Conservation (phyloP, 2,113 vertebrate species). For the Malurus elegans region DNA sequence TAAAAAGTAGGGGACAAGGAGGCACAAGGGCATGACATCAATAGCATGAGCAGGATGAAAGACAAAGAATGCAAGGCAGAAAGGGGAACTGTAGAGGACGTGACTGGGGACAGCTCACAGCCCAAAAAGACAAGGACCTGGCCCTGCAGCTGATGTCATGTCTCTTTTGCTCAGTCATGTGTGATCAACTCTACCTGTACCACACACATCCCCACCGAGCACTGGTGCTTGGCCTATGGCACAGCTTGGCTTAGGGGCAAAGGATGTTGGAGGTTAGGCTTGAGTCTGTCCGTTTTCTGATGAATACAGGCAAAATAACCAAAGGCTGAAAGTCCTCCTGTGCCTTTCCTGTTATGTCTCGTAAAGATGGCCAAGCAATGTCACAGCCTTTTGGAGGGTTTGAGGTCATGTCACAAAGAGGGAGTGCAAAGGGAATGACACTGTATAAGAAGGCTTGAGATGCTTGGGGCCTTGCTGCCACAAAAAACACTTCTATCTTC, state of each 20-base stretch:
- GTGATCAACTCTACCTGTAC: too few species aligned
- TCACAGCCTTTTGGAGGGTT: neutral
- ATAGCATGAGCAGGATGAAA: neutral
- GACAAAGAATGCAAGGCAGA: neutral
- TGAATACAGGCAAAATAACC: neutral
- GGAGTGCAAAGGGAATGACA: neutral
- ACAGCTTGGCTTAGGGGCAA: neutral
- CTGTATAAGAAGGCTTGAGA: neutral
- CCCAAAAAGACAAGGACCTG: neutral
- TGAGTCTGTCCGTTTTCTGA: neutral
- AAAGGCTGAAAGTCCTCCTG: neutral
- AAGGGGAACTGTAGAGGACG: fast-evolving
- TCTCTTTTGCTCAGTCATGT: neutral
- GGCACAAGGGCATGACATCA: neutral
- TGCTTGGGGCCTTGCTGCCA: neutral
- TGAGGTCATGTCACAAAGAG: fast-evolving
- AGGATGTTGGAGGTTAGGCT: neutral
- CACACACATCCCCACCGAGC: neutral
- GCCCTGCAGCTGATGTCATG: neutral
- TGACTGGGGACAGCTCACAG: neutral
- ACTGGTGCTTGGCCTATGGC: neutral
- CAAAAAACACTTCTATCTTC: neutral
- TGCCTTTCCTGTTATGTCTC: neutral
- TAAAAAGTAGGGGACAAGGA: neutral
- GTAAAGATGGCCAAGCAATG: neutral